A percentile compares a stretch with the other conserved stretches of the same genome.
These are phyloP conservation scores for Cephus sareptanus DNA, from an alignment of 2,888 invertebrate genomes.

Conservation along the genomic window DNA sequence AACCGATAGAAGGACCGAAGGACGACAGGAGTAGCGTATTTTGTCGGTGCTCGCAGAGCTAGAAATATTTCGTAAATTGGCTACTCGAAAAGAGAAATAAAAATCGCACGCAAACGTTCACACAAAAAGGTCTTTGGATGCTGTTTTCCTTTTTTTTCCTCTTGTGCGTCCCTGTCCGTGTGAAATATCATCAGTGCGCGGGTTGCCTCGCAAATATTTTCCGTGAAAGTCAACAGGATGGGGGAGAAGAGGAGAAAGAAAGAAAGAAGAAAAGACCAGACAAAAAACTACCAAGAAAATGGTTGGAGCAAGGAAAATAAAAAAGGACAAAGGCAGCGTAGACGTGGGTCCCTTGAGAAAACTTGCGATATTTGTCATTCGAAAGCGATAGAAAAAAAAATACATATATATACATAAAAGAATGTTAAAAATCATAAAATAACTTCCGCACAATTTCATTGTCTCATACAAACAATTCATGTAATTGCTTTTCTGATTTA, in stretches of 20 bases:
- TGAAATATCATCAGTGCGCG: neutral
- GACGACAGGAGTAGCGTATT: neutral
- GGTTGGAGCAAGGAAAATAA: slow-evolving; percentile 16
- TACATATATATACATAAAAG: neutral
- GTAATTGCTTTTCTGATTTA: neutral
- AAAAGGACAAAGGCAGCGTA: neutral
- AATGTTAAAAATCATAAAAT: neutral
- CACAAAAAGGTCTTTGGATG: neutral
- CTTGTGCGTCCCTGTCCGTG: neutral
- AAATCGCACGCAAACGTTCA: neutral
- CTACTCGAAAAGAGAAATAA: neutral
- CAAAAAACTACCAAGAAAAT: slow-evolving; percentile 22
- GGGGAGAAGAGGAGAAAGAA: neutral
- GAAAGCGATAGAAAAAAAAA: neutral
- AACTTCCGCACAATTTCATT: neutral
- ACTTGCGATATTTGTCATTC: neutral
- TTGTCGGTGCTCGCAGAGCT: neutral
- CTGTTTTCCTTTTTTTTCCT: neutral
- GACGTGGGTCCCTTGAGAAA: neutral
- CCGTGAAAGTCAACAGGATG: neutral
- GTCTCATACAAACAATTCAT: neutral
- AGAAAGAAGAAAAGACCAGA: slow-evolving; percentile 18
- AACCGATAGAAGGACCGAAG: neutral
- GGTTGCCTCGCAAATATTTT: neutral
- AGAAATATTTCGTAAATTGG: neutral